phyloP scores from a whole-genome alignment of 2,113 vertebrate species.

The Echinops telfairi region DNA sequence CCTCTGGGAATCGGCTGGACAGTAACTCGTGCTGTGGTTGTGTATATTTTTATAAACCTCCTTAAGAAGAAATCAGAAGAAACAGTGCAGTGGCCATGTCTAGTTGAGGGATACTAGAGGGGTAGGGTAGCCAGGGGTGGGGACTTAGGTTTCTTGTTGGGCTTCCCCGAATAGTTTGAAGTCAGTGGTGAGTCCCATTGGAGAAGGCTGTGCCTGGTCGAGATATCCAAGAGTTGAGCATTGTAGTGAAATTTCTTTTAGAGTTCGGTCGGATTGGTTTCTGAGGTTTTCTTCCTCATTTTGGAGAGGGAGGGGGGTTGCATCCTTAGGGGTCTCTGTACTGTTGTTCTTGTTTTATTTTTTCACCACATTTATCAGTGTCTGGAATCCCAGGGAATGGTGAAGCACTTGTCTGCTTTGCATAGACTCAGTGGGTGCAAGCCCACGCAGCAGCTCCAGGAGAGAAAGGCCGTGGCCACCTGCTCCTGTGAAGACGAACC shows the following conservation, averaged over 20 bases:
- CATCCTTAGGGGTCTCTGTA: neutral
- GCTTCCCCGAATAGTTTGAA: neutral
- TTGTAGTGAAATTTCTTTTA: neutral
- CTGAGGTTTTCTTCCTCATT: neutral
- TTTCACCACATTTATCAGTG: neutral
- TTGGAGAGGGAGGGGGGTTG: neutral
- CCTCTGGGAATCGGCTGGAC: too few species aligned
- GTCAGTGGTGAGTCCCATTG: neutral
- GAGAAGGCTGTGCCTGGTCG: neutral
- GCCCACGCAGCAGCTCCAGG: neutral
- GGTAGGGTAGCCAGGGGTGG: neutral
- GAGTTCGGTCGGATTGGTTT: neutral
- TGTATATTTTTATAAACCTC: neutral
- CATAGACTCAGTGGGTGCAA: neutral
- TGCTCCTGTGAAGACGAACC: neutral
- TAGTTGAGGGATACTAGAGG: neutral
- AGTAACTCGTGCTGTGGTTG: too few species aligned
- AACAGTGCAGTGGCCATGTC: neutral
- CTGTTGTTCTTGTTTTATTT: constrained; percentile 5
- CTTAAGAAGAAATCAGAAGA: neutral
- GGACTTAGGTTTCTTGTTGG: neutral
- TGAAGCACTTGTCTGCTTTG: neutral
- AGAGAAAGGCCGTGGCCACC: neutral
- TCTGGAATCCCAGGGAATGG: neutral
- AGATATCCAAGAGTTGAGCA: neutral